Percentiles rank a stretch among this genome's conserved stretches.
Evolutionary conservation across 1,140 invertebrate genomes (phyloP).

Genomic region (Drosophila bipectinata): DNA sequence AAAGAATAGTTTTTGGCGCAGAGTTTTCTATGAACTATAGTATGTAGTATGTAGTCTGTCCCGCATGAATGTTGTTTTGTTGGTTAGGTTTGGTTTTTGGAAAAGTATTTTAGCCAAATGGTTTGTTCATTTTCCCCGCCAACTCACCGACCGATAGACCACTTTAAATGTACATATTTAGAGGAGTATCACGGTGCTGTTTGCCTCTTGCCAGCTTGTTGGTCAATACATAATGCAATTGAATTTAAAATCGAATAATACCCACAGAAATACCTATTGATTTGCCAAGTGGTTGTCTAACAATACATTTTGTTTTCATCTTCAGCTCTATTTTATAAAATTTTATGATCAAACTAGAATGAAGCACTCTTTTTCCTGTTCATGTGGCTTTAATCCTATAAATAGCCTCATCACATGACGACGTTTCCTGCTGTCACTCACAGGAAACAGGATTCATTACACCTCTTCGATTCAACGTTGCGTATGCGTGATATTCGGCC

Average conservation of each 20-base stretch:
- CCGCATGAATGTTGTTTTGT: conserved; percentile 16
- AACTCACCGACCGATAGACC: background rate
- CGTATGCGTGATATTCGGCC: conserved; percentile 58
- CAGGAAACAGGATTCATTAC: conserved; percentile 22
- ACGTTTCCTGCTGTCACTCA: conserved; percentile 14
- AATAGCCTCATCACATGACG: background rate
- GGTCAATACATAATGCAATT: conserved; percentile 65
- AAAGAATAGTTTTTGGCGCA: conserved; percentile 77
- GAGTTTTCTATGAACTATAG: conserved; percentile 70
- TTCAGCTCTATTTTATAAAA: background rate
- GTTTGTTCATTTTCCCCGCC: conserved; percentile 25
- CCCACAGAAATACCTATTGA: conserved; percentile 11
- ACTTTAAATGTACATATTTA: conserved; percentile 17
- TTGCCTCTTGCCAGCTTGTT: conserved; percentile 31
- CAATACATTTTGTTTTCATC: background rate
- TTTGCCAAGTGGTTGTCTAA: conserved; percentile 1
- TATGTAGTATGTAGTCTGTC: background rate
- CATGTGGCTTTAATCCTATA: background rate
- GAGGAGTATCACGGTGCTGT: conserved; percentile 24
- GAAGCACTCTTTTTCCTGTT: background rate
- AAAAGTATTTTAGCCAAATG: conserved; percentile 47
- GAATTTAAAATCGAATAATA: conserved; percentile 66
- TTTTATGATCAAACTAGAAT: background rate
- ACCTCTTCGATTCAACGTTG: conserved; percentile 4
- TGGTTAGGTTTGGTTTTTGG: conserved; percentile 39